A percentile compares a stretch with the other conserved stretches of the same genome.
phyloP scores from a whole-genome alignment of 2,113 vertebrate genomes.

The Podiceps cristatus region DNA sequence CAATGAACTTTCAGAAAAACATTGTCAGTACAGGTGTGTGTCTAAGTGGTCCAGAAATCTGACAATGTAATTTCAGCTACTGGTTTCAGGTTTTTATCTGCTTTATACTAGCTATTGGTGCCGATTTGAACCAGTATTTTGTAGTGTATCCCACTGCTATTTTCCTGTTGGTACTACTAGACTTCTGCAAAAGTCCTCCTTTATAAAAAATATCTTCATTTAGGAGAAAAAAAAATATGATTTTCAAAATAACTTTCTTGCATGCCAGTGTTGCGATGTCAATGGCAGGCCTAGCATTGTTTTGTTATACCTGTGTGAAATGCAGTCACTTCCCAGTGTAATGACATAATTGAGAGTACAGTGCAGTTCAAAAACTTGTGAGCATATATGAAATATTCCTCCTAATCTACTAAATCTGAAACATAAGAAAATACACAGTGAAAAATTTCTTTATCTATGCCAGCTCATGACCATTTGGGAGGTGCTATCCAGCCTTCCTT shows the following conservation, averaged over 20 bases:
- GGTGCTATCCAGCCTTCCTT: background rate
- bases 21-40: background rate
- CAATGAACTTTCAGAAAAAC: background rate
- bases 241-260: background rate
- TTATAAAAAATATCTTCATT: background rate
- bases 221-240: background rate
- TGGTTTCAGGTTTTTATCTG: background rate
- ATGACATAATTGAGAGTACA: background rate
- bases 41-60: background rate
- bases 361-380: background rate
- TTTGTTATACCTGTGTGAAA: background rate
- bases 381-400: background rate
- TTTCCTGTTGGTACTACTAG: background rate
- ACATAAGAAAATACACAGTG: background rate
- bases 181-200: background rate
- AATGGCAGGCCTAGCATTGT: background rate
- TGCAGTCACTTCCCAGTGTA: background rate
- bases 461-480: background rate
- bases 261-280: background rate
- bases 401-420: background rate
- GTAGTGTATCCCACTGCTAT: background rate
- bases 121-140: background rate
- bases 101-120: background rate
- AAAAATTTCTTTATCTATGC: background rate
- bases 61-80: background rate